A percentile compares a stretch with the other conserved stretches of the same genome.
These are phyloP conservation scores for Monarcha castaneiventris DNA, from an alignment of 2,113 vertebrate genomes.

Conservation along the genomic window DNA sequence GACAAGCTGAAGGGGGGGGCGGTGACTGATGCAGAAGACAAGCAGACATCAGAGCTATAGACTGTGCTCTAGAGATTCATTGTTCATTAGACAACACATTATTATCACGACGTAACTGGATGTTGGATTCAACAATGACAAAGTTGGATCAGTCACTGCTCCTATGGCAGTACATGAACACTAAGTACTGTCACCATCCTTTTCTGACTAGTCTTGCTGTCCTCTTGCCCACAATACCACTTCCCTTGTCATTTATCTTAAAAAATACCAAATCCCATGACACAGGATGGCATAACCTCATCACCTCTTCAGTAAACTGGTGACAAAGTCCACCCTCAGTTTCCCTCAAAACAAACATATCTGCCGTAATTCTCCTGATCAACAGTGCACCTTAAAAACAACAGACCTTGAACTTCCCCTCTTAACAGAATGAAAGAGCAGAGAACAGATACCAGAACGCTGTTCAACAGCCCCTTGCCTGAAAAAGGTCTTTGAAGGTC, in stretches of 20 bases:
- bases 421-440: background rate
- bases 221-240: background rate
- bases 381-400: background rate
- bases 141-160: background rate
- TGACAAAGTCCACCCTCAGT: background rate
- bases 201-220: background rate
- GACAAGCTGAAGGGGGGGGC: background rate
- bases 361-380: background rate
- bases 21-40: background rate
- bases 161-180: background rate
- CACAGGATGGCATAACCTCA: background rate
- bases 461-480: background rate
- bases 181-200: background rate
- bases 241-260: background rate
- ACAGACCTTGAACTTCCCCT: background rate
- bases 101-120: background rate
- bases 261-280: background rate
- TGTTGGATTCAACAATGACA: background rate
- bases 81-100: background rate
- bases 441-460: background rate
- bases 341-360: background rate
- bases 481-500: background rate
- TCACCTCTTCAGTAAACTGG: background rate
- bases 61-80: background rate
- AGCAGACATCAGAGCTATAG: background rate